phyloP scores from a whole-genome alignment of 1,140 invertebrate species.

The Augochlora pura region DNA sequence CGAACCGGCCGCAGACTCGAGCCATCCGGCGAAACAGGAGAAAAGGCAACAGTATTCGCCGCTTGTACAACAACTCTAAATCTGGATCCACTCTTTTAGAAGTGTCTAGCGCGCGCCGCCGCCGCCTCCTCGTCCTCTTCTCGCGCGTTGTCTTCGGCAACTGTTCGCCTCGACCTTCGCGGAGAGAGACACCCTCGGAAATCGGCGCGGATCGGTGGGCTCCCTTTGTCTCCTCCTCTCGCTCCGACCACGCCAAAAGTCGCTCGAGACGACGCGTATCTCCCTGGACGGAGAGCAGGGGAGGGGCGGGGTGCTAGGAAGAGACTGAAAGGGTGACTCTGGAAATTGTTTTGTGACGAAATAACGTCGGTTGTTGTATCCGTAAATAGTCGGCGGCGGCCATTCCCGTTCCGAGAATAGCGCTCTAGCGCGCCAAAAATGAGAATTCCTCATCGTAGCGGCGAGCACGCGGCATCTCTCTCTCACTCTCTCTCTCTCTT shows the following conservation, averaged over 20 bases:
- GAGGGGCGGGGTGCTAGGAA: background rate
- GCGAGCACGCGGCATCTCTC: background rate
- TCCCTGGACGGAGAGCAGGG: background rate
- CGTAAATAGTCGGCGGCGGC: slow-evolving; percentile 72
- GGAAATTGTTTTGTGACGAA: slow-evolving; percentile 72
- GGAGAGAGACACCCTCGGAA: background rate
- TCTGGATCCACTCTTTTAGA: slow-evolving; percentile 70
- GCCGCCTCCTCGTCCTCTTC: background rate
- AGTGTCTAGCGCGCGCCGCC: slow-evolving; percentile 55
- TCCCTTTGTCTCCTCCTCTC: background rate
- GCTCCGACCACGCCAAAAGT: too few relatives aligned
- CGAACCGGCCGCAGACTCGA: background rate
- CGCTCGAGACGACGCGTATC: too few relatives aligned
- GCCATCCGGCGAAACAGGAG: slow-evolving; percentile 43
- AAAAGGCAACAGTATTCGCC: slow-evolving; percentile 52
- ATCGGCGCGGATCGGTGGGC: background rate
- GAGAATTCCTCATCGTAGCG: slow-evolving; percentile 66
- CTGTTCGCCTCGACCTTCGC: slow-evolving; percentile 26
- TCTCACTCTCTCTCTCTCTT: background rate
- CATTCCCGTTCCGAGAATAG: slow-evolving; percentile 72
- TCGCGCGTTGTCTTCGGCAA: background rate
- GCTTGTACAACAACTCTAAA: slow-evolving; percentile 67
- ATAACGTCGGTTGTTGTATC: slow-evolving; percentile 62
- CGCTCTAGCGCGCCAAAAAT: slow-evolving; percentile 66
- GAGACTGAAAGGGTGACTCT: slow-evolving; percentile 39